These are phyloP conservation scores for Eleginops maclovinus DNA, from an alignment of 2,113 vertebrate species.

Conservation along the genomic window DNA sequence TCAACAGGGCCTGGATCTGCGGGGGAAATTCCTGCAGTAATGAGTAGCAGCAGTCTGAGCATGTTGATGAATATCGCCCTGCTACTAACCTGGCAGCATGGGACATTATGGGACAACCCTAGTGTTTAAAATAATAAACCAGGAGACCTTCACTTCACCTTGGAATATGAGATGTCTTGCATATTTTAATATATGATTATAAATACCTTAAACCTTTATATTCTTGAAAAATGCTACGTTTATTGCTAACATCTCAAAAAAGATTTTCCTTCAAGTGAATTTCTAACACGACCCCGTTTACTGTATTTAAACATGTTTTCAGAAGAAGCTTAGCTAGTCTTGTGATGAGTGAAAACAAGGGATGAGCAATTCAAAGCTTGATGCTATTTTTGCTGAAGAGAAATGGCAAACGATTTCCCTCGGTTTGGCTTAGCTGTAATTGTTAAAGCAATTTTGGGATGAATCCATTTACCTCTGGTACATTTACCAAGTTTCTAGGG, in stretches of 20 bases:
- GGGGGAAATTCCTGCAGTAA: constrained; percentile 71
- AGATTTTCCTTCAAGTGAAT: constrained; percentile 43
- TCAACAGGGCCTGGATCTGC: constrained; percentile 62
- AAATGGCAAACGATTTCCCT: constrained; percentile 77
- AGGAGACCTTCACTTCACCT: constrained; percentile 20
- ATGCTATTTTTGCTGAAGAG: constrained; percentile 76
- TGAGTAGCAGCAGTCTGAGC: constrained; percentile 66
- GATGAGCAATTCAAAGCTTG: constrained; percentile 69
- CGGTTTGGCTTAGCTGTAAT: constrained; percentile 79
- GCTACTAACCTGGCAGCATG: constrained; percentile 43
- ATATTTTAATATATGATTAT: neutral
- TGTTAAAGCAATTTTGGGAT: constrained; percentile 80
- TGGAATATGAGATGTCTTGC: neutral
- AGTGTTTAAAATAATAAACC: constrained; percentile 36
- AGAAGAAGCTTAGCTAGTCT: constrained; percentile 65
- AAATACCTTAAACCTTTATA: constrained; percentile 7
- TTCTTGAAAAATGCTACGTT: constrained; percentile 17
- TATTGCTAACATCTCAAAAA: constrained; percentile 17
- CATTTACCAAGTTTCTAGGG: constrained; percentile 76
- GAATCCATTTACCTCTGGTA: constrained; percentile 78
- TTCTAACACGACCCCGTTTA: constrained; percentile 54
- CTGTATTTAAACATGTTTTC: constrained; percentile 77
- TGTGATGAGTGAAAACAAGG: constrained; percentile 64
- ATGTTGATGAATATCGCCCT: constrained; percentile 52
- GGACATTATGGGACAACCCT: constrained; percentile 29